Evolutionary conservation across 2,113 vertebrate species (phyloP).

Genomic region (Mormyrus lacerda): DNA sequence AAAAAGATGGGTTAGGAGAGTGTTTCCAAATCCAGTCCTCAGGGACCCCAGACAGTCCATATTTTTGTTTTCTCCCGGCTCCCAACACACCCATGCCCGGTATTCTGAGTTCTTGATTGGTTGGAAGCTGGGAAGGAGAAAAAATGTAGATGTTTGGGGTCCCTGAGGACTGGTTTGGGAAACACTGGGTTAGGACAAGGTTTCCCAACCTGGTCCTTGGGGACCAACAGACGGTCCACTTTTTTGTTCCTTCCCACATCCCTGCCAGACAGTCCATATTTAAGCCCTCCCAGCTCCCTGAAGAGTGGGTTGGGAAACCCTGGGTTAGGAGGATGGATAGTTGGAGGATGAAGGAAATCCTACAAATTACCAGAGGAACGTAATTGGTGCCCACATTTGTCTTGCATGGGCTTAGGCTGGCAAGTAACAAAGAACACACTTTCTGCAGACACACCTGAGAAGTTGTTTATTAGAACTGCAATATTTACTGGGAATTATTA

Average conservation of each 20-base stretch:
- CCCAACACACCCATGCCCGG: too few species aligned
- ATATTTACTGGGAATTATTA: neutral
- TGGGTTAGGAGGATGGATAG: neutral
- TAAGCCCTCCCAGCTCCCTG: neutral
- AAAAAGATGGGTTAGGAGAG: conserved; percentile 67
- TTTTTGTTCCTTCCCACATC: neutral
- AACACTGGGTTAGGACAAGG: conserved; percentile 49
- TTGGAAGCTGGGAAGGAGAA: too few species aligned
- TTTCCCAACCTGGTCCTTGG: neutral
- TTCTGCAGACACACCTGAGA: neutral
- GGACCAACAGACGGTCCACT: neutral
- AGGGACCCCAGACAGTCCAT: neutral
- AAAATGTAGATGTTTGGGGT: too few species aligned
- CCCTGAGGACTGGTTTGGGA: too few species aligned
- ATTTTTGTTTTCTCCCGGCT: neutral
- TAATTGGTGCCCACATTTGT: neutral
- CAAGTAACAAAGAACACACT: neutral
- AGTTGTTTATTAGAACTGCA: neutral
- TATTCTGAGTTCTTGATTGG: too few species aligned
- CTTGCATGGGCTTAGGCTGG: neutral
- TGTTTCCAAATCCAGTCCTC: neutral
- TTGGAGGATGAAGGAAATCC: neutral
- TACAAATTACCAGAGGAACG: neutral
- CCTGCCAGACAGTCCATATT: neutral
- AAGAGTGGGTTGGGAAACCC: neutral